These are phyloP conservation scores for Rhodinocichla rosea DNA, from an alignment of 2,113 vertebrate genomes.

Conservation along the genomic window DNA sequence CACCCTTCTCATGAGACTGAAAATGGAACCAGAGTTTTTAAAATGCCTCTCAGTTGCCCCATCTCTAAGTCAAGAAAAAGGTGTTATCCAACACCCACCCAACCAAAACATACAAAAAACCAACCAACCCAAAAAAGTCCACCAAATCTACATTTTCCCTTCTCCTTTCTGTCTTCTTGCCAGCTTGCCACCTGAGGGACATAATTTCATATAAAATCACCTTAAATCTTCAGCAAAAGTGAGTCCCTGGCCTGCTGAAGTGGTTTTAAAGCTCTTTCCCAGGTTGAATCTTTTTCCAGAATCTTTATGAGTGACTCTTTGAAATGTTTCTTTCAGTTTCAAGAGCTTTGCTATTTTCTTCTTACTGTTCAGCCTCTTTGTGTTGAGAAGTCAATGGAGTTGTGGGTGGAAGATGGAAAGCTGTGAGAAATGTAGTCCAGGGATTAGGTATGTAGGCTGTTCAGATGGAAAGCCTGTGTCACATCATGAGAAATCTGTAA, in stretches of 20 bases:
- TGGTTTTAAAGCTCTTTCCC: conserved; percentile 24
- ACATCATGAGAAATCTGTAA: conserved; percentile 62
- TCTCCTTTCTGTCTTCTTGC: neutral
- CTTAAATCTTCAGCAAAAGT: neutral
- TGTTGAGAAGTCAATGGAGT: conserved; percentile 69
- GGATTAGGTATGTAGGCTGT: conserved; percentile 68
- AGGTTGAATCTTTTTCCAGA: conserved; percentile 45
- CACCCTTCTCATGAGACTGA: neutral
- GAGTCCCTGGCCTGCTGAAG: neutral
- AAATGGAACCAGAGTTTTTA: neutral
- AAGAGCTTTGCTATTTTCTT: conserved; percentile 65
- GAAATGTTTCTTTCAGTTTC: conserved; percentile 55
- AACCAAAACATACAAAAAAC: neutral
- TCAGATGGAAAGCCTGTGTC: conserved; percentile 52
- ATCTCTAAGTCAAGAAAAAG: neutral
- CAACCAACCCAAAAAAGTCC: neutral
- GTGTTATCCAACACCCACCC: neutral
- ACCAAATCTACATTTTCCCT: neutral
- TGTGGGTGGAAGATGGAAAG: conserved; percentile 75
- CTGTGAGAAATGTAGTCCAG: conserved; percentile 69
- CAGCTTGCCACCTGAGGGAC: neutral
- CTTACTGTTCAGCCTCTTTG: conserved; percentile 63
- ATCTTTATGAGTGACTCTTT: conserved; percentile 43
- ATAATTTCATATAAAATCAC: neutral
- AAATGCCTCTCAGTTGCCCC: neutral